Base-by-base conservation (phyloP, 2,888 invertebrate genomes). In the Strigamia crassipes region DNA sequence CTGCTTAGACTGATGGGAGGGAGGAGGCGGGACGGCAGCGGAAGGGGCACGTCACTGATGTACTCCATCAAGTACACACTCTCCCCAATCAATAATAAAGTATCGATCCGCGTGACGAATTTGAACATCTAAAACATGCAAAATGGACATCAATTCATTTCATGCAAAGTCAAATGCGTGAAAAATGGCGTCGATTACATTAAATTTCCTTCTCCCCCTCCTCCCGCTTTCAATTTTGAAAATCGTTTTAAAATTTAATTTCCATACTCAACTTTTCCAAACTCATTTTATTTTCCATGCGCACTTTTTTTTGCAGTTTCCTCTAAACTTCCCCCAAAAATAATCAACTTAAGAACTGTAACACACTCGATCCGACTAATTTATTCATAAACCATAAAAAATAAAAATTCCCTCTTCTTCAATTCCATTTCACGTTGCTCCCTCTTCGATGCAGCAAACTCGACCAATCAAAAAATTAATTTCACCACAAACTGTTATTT, bases 261-360 rank as follows among this genome's bases (percentile, higher is more conserved):
- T 31, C 73, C 73, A 73, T 73, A 73, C 31, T 27, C 12, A 31
- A 9, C 18, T 56, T 56, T 18, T 4, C 15, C n/a, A 15, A 56
- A 56, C 13, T n/a, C 46, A 46, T 61, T 61, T 61, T 21, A 27
- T 27, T 21, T 12, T 23, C 23, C 61, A 6, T 51, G 6, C 15
- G 2, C 18, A 38, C 18, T 51, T 51, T 51, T 51, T 51, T 51
- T 51, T 51, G 51, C 18, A 51, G n/a, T 51, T 5, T 51, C 6
- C 51, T 38, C 51, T 18, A 18, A 51, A 23, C 23, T n/a, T 18
- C 2, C 61, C 61, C 23, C 13, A 61, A 73, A 23, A 73, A 73
- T 73, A 73, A 73, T 73, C n/a, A 73, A 73, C 73, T 73, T 73
- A 73, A 73, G n/a, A 73, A 73, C 73, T 73, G n/a, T 73, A 73